Conservation (phyloP, 1,140 invertebrate species). For the Phenacoccus solenopsis region DNA sequence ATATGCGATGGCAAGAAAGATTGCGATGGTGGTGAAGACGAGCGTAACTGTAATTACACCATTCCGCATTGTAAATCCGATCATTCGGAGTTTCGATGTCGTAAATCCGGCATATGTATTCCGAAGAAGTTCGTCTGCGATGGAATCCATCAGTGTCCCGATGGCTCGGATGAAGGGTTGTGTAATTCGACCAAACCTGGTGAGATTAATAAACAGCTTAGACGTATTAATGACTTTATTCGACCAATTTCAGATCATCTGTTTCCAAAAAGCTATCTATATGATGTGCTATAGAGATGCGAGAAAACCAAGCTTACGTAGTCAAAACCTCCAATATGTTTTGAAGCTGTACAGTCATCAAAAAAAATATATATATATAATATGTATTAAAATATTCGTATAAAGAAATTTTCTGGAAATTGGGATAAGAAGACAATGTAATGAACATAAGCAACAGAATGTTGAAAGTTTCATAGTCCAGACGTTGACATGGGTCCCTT, state of each 20-base stretch:
- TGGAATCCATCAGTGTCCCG: slow-evolving; percentile 55
- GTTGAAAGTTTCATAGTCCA: too few relatives aligned
- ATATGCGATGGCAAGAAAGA: slow-evolving; percentile 54
- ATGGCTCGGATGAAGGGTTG: slow-evolving; percentile 59
- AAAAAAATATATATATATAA: too few relatives aligned
- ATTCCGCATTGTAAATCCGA: slow-evolving; percentile 22
- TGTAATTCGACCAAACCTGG: slow-evolving; percentile 31
- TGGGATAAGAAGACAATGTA: too few relatives aligned
- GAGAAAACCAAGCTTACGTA: too few relatives aligned
- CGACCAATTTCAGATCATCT: neutral
- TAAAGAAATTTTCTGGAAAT: too few relatives aligned
- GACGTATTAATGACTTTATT: neutral
- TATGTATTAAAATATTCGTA: too few relatives aligned
- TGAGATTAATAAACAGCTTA: neutral
- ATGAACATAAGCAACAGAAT: too few relatives aligned
- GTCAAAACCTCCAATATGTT: too few relatives aligned
- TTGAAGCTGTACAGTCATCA: too few relatives aligned
- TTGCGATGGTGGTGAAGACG: slow-evolving; percentile 47
- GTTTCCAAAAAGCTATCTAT: neutral
- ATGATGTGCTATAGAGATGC: too few relatives aligned
- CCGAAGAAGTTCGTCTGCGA: slow-evolving; percentile 48
- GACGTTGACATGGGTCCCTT: too few relatives aligned
- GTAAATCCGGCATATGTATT: slow-evolving; percentile 56
- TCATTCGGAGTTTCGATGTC: slow-evolving; percentile 48
- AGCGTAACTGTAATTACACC: slow-evolving; percentile 35